Base-by-base conservation (phyloP, 2,888 invertebrate genomes). In the Frankliniella fusca region DNA sequence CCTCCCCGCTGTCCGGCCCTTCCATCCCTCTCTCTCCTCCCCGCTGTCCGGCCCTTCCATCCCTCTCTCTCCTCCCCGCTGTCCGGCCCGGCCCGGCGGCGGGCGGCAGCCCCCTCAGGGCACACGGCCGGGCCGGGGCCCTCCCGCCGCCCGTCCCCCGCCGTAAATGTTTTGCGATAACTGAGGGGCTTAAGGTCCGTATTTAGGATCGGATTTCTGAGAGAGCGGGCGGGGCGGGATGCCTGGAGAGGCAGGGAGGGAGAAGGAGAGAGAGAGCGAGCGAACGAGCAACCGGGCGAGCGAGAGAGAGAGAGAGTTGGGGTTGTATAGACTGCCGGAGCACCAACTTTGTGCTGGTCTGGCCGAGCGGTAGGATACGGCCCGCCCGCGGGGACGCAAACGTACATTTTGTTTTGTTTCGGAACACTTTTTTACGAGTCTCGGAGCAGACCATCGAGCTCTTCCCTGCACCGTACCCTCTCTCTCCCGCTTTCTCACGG, bases 101-200 rank as follows among this genome's bases (percentile, higher is more conserved):
- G 38, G 15, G 61, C 61, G 38, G 38, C 38, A 38, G 38, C 38
- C 38, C 38, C 38, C 38, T 38, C 38, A 5, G 38, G 38, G 38
- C 38, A 38, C 38, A n/a, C n/a, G n/a, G n/a, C n/a, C n/a, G n/a
- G 20, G 54, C 0, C 18, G 18, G 54, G 54, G 54, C 7, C 54
- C 38, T 2, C 38, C 70, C 70, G 23, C 54, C 38, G 38, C 38
- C 70, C 70, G 23, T 1, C 12, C 70, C 23, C 27, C n/a, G 27
- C 23, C 70, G 70, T 76, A 76, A 76, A 76, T 76, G 70, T 76
- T 76, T 76, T 76, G 70, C 70, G 70, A 76, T 76, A 76, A 76
- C 70, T 76, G 70, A 23, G 70, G n/a, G 70, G 70, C 70, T 76
- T 76, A 76, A 61, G 70, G 70, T 76, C 12, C 70, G 70, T 76